Evolutionary conservation across 2,797 vertebrate genomes (phyloP).

Genomic region (Odontamblyopus rebecca): DNA sequence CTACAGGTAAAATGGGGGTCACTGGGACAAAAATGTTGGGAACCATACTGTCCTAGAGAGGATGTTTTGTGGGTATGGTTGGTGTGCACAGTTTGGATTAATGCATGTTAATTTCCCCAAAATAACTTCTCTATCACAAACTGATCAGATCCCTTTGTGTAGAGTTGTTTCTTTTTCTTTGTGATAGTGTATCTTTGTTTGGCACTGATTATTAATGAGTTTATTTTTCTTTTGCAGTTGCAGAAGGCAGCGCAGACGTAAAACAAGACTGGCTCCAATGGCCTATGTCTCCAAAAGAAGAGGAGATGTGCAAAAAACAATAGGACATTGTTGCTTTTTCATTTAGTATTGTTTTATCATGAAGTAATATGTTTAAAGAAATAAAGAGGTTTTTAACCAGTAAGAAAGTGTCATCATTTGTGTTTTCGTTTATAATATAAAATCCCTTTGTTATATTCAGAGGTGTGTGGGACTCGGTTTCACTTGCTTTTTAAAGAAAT

Average conservation of each 20-base stretch:
- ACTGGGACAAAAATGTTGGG: no score
- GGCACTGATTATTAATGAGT: background rate
- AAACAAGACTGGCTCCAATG: slow-evolving; percentile 42
- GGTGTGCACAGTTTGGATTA: no score
- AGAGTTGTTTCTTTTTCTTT: background rate
- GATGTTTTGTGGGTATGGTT: no score
- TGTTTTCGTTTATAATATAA: no score
- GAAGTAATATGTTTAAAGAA: background rate
- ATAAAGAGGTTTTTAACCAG: background rate
- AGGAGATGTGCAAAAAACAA: slow-evolving; percentile 60
- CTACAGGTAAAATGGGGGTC: no score
- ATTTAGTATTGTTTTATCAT: background rate
- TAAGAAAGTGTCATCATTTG: background rate
- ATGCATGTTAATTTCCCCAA: no score
- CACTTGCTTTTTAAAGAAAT: no score
- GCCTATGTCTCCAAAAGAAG: slow-evolving; percentile 57
- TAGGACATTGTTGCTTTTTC: slow-evolving; percentile 12
- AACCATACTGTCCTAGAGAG: no score
- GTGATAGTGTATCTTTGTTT: background rate
- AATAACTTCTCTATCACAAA: no score
- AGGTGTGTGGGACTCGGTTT: no score
- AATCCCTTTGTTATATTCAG: no score
- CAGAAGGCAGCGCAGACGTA: slow-evolving; percentile 32
- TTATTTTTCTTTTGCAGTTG: slow-evolving; percentile 14
- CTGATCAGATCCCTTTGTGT: background rate